Evolutionary conservation across 2,888 invertebrate genomes (phyloP), one percentile per base, ranked within the genome.

Genomic region (Matsumyia berberina): DNA sequence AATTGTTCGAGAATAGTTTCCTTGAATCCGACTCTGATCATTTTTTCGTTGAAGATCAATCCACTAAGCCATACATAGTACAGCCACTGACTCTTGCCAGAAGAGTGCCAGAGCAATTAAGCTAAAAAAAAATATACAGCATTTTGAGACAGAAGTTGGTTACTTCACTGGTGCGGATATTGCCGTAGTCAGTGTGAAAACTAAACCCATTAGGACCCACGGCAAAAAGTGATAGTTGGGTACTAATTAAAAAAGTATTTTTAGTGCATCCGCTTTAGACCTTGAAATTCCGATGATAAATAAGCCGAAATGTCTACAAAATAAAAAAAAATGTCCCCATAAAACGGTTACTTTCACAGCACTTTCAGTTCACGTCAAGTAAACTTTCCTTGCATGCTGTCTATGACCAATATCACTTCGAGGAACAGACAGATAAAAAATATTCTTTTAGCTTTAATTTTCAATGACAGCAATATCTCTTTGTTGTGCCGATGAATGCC

Each of bases 31-130:
- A 11, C 29, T 5, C 24, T 37, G 49, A 5, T 1, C 6, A 15
- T 29, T 37, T 49, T 31, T 9, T 31, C 9, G 7, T 17, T 15
- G 7, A n/a, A 31, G 58, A 51, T 37, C 35, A 60, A 15, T 37
- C 11, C 11, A 37, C 46, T 29, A 35, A 15, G 24, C 8, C 5
- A 39, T 12, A 8, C 15, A 58, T 39, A 58, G 35, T 3, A 12
- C n/a, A 49, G 46, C 24, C 35, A 49, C 9, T 33, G 33, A 37
- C 57, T 37, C 9, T 37, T 44, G 8, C 35, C 7, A 4, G 24
- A n/a, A 33, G 11, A 33, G 19, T 8, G 35, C 15, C 15, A 9
- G 15, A 33, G 62, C 33, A 64, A 64, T 64, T 64, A 49, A 64
- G 19, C 24, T 11, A 7, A 8, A 9, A 8, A 9, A 3, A 44